Evolutionary conservation across 2,888 invertebrate species (phyloP).

Genomic region (Sphaeridia pumilis): DNA sequence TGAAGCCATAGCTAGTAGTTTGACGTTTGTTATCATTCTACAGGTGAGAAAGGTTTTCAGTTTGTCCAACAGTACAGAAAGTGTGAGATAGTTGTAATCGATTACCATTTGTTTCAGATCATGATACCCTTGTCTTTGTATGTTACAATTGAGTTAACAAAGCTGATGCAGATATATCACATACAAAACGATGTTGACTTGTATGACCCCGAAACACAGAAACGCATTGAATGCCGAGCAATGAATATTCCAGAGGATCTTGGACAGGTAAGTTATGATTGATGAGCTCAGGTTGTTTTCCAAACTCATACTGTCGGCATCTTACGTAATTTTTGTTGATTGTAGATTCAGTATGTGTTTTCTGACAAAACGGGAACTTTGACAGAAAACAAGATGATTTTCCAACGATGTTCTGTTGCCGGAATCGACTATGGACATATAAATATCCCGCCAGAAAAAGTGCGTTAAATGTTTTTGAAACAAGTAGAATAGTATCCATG

Average conservation of each 20-base stretch:
- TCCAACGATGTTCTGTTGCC: slow-evolving; percentile 75
- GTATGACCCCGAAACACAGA: slow-evolving; percentile 71
- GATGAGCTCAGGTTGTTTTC: no score
- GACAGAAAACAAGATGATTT: slow-evolving; percentile 96
- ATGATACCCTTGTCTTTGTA: slow-evolving; percentile 95
- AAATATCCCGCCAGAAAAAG: no score
- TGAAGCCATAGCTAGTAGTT: slow-evolving; percentile 78
- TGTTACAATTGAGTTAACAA: slow-evolving; percentile 92
- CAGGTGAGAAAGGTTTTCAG: no score
- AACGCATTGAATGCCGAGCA: slow-evolving; percentile 76
- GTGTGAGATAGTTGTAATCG: no score
- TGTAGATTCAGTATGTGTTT: slow-evolving; percentile 78
- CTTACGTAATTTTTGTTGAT: no score
- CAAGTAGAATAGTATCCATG: no score
- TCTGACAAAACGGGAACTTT: slow-evolving; percentile 96
- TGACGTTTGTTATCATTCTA: slow-evolving; percentile 88
- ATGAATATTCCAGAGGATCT: slow-evolving; percentile 95
- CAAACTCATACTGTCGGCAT: no score
- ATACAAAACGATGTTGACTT: slow-evolving; percentile 81
- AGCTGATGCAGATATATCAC: slow-evolving; percentile 87
- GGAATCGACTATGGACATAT: slow-evolving; percentile 84
- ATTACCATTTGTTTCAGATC: no score
- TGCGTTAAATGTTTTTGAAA: no score
- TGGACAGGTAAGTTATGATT: slow-evolving; percentile 67
- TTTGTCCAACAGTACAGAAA: no score